phyloP scores from a whole-genome alignment of 2,888 invertebrate genomes.

The Andrena minutula region DNA sequence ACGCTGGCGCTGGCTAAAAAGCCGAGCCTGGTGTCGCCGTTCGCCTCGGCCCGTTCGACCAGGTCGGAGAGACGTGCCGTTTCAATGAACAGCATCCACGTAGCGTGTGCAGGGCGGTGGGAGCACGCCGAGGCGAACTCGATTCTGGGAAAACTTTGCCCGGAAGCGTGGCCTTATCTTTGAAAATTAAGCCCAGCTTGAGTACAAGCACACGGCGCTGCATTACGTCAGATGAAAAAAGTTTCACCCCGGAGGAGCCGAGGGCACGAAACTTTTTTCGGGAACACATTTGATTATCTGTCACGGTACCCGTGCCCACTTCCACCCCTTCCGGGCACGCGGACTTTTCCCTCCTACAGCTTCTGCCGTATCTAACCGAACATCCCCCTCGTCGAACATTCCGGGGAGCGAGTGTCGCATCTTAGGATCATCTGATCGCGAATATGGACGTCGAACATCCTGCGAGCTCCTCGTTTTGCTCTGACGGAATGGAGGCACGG shows the following conservation, averaged over 20 bases:
- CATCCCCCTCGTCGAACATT: conserved; percentile 24
- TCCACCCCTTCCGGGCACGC: neutral
- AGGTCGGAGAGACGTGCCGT: neutral
- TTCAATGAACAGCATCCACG: neutral
- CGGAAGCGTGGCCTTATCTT: conserved; percentile 40
- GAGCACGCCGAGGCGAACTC: neutral
- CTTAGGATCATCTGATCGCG: conserved; percentile 25
- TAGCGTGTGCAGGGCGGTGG: neutral
- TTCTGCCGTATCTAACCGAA: neutral
- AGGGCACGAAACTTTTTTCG: conserved; percentile 35
- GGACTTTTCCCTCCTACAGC: conserved; percentile 19
- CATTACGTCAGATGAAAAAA: conserved; percentile 67
- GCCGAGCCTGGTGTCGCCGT: neutral
- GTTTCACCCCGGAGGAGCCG: conserved; percentile 35
- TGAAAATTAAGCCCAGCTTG: conserved; percentile 42
- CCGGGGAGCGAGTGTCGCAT: conserved; percentile 11
- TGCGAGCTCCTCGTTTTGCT: neutral
- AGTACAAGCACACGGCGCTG: conserved; percentile 16
- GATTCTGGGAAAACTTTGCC: conserved; percentile 17
- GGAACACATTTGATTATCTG: conserved; percentile 62
- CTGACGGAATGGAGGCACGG: neutral
- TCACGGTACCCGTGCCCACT: conserved; percentile 34
- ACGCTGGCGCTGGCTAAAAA: conserved; percentile 29
- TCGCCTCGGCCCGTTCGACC: conserved; percentile 5
- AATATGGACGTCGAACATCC: conserved; percentile 7